These are phyloP conservation scores for Ptychoptera contaminata DNA, from an alignment of 2,888 invertebrate species.

Conservation along the genomic window DNA sequence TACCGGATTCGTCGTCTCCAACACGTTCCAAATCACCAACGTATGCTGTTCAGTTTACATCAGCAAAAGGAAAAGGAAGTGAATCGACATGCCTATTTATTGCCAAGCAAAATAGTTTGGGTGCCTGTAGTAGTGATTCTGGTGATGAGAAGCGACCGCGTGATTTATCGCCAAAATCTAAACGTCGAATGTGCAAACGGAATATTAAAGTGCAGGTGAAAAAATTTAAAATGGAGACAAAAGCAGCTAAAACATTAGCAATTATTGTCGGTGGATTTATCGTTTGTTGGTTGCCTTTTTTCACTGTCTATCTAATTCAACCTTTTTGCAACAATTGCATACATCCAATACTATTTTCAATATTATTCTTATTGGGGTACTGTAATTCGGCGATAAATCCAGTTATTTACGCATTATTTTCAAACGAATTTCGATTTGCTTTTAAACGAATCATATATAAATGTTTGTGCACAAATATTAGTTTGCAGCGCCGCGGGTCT, in stretches of 20 bases:
- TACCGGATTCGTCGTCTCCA: conserved; percentile 19
- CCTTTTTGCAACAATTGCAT: conserved; percentile 81
- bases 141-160: background rate
- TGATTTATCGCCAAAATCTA: conserved; percentile 3
- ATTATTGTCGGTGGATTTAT: conserved; percentile 97
- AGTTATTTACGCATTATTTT: conserved; percentile 85
- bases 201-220: conserved; percentile 83
- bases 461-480: conserved; percentile 45
- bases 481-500: conserved; percentile 19
- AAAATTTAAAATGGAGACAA: conserved; percentile 87
- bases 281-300: conserved; percentile 93
- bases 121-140: background rate
- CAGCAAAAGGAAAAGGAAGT: conserved; percentile 15
- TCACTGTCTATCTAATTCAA: conserved; percentile 82
- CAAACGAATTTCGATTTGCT: conserved; percentile 86
- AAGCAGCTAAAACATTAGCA: conserved; percentile 90
- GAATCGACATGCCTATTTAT: background rate
- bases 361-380: conserved; percentile 94
- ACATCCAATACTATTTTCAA: conserved; percentile 69
- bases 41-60: background rate
- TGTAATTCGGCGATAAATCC: conserved; percentile 95
- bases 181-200: conserved; percentile 58
- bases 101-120: background rate
- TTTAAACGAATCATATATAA: conserved; percentile 85
- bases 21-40: conserved; percentile 8